Percentiles rank a stretch among this genome's conserved stretches.
Evolutionary conservation across 2,113 vertebrate genomes (phyloP).

Genomic region (Blennius ocellaris): DNA sequence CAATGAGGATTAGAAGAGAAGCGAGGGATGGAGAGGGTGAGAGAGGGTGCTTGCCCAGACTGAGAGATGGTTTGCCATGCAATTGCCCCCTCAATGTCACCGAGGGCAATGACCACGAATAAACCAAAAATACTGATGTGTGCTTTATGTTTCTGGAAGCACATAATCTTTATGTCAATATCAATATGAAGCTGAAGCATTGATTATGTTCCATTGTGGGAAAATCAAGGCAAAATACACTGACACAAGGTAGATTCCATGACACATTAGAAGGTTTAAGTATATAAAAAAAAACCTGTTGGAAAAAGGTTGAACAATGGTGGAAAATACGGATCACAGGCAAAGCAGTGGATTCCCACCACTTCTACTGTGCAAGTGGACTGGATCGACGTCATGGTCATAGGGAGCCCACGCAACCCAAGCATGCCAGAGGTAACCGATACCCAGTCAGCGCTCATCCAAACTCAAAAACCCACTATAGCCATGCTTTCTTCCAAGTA

Average conservation of each 20-base stretch:
- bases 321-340: constrained; percentile 49
- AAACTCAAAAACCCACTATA: constrained; percentile 67
- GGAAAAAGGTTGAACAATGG: constrained; percentile 62
- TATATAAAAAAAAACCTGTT: constrained; percentile 39
- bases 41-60: constrained; percentile 63
- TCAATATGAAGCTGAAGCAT: constrained; percentile 33
- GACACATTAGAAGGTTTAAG: constrained; percentile 41
- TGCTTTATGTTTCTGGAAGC: constrained; percentile 28
- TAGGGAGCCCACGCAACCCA: constrained; percentile 65
- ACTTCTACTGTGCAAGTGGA: constrained; percentile 47
- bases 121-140: constrained; percentile 14
- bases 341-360: constrained; percentile 59
- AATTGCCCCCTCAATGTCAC: constrained; percentile 57
- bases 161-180: constrained; percentile 31
- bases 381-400: constrained; percentile 67
- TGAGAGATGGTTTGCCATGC: constrained; percentile 62
- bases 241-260: constrained; percentile 56
- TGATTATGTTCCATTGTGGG: constrained; percentile 40
- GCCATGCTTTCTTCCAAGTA: constrained; percentile 51
- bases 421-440: constrained; percentile 74
- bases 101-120: constrained; percentile 51
- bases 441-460: constrained; percentile 66
- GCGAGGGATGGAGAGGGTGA: constrained; percentile 66
- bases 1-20: constrained; percentile 77
- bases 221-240: constrained; percentile 40